Evolutionary conservation across 37 sponge, comb jelly and placozoan species (phyloP), one percentile per base, ranked within the genome.

Genomic region (Theonella swinhoei): DNA sequence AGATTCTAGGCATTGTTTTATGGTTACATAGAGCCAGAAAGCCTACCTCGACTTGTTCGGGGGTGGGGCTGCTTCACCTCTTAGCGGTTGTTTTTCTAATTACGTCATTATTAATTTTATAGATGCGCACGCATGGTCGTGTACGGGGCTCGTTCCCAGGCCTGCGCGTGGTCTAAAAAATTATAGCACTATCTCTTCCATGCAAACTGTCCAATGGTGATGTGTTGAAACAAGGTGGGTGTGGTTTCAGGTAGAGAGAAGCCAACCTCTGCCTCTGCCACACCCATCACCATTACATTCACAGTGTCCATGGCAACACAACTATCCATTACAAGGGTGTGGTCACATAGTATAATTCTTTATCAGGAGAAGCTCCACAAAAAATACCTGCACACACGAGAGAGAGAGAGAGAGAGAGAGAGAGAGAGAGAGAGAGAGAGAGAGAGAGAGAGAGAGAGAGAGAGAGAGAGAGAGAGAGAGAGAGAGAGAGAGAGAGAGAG

Each of bases 331-430:
- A 26, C 19, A 24, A 37, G 30, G 94, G 90, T 29, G 94, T 83
- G 36, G 75, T 79, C 22, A 93, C 70, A 47, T 91, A 91, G 63
- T 88, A 76, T 43, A 80, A 22, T 43, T 77, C 81, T 33, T 64
- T 72, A 8, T 29, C 64, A 19, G 43, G n/a, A 33, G 90, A 85
- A 67, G 87, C 72, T 20, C 82, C 79, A n/a, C 89, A 73, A 2
- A 94, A 67, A 40, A 94, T 36, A 60, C 93, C 94, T 94, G 72
- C 1, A 58, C 32, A 11, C 5, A 3, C 64, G 2, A 39, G 42
- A 76, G 19, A 61, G 32, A 4, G 19, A 76, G 36, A 59, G 31
- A 4, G 22, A 59, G 68, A 31, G 1, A 4, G n/a, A 34, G 7
- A 26, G 2, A 79, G 2, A 39, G 42, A 76, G 19, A 61, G 32